These are phyloP conservation scores for Pachypeltis micranthus DNA, from an alignment of 1,140 invertebrate species.

Conservation along the genomic window DNA sequence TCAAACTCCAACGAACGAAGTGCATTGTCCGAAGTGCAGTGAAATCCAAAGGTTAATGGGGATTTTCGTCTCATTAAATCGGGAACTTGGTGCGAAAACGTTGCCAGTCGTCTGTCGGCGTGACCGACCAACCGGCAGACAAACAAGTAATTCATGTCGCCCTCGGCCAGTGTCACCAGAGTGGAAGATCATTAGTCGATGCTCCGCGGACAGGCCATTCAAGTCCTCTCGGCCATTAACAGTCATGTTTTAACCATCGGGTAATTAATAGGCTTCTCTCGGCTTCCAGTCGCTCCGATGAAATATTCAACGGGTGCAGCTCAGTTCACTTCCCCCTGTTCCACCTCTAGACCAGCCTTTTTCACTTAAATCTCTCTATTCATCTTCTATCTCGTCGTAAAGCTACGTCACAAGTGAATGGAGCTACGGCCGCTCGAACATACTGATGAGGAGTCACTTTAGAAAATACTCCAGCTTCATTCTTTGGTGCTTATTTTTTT, in stretches of 20 bases:
- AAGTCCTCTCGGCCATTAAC: constrained; percentile 12
- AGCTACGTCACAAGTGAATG: constrained; percentile 14
- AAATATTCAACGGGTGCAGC: constrained; percentile 19
- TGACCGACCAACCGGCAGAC: not conserved
- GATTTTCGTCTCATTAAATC: too few species aligned
- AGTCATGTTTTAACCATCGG: constrained; percentile 21
- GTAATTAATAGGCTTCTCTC: constrained; percentile 16
- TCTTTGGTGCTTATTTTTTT: not conserved
- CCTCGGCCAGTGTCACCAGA: not conserved
- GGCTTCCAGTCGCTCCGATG: constrained; percentile 8
- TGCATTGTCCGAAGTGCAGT: too few species aligned
- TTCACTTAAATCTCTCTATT: constrained; percentile 24
- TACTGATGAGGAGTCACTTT: constrained; percentile 19
- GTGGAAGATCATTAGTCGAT: constrained; percentile 6
- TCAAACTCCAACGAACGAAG: too few species aligned
- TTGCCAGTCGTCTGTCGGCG: too few species aligned
- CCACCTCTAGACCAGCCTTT: constrained; percentile 12
- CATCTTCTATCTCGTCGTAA: constrained; percentile 14
- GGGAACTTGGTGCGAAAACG: too few species aligned
- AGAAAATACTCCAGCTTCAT: not conserved
- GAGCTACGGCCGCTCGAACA: constrained; percentile 7
- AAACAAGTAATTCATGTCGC: not conserved
- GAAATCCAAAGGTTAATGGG: too few species aligned
- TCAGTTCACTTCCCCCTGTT: not conserved
- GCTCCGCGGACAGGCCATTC: not conserved